Conservation (phyloP, 35 echinoderm and acorn worm species). For the Stichopus chloronotus region DNA sequence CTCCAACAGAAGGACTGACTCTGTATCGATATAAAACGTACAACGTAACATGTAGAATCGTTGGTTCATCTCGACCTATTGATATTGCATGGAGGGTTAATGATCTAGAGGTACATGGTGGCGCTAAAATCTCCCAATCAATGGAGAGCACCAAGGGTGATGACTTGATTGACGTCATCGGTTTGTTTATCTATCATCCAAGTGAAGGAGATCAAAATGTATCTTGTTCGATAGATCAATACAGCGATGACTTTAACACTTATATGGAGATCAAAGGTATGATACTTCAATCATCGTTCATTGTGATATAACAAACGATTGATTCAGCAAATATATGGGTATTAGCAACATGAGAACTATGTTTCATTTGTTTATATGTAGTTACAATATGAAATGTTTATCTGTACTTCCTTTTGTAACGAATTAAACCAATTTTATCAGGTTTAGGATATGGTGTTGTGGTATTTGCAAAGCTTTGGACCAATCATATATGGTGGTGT, state of each 20-base stretch:
- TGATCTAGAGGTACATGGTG: not conserved
- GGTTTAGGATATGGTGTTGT: no score
- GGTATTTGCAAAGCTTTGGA: no score
- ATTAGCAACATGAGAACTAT: not conserved
- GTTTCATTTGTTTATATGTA: no score
- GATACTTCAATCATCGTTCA: not conserved
- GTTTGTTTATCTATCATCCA: not conserved
- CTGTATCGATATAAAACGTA: not conserved
- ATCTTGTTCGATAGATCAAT: not conserved
- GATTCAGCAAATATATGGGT: not conserved
- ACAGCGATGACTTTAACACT: not conserved
- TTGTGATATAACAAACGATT: not conserved
- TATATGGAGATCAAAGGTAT: not conserved
- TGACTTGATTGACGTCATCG: not conserved
- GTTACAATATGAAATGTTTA: no score
- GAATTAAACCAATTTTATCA: no score
- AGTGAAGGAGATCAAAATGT: not conserved
- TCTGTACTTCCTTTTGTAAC: no score
- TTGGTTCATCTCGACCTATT: not conserved
- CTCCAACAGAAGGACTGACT: not conserved
- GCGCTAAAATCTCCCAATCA: not conserved
- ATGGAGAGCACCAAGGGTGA: not conserved
- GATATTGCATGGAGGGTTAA: not conserved
- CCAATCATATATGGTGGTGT: no score
- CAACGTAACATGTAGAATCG: not conserved